Conservation (phyloP, 2,888 invertebrate species). For the Temnothorax unifasciatus region DNA sequence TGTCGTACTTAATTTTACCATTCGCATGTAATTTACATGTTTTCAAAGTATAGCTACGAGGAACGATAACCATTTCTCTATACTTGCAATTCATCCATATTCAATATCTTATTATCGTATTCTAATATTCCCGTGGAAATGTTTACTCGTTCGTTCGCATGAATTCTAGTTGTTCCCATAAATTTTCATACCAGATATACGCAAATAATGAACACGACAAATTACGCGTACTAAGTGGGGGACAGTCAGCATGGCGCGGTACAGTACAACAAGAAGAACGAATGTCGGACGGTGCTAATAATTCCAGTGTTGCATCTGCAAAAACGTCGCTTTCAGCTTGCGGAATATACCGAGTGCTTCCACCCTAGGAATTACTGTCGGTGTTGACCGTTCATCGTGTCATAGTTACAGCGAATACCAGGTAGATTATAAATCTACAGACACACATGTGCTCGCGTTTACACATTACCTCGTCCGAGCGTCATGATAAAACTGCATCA, state of each 20-base stretch:
- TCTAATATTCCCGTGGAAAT: constrained; percentile 9
- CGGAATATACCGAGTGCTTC: constrained; percentile 74
- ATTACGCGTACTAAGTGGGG: constrained; percentile 41
- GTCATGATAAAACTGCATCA: neutral
- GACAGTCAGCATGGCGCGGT: constrained; percentile 42
- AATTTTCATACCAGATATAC: constrained; percentile 30
- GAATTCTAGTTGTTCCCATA: neutral
- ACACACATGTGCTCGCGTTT: neutral
- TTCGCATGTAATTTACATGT: neutral
- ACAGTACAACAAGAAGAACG: constrained; percentile 70
- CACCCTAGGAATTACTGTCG: constrained; percentile 77
- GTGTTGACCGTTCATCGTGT: constrained; percentile 69
- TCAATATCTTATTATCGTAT: constrained; percentile 20
- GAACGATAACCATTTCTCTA: neutral
- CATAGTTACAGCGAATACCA: constrained; percentile 56
- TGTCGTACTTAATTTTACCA: neutral
- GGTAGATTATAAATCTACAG: constrained; percentile 69
- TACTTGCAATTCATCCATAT: neutral
- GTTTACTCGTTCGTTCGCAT: constrained; percentile 17
- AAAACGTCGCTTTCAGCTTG: constrained; percentile 77
- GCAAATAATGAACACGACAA: constrained; percentile 37
- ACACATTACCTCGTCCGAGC: neutral
- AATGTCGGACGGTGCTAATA: constrained; percentile 78
- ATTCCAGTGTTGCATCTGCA: constrained; percentile 75
- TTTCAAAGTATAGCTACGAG: neutral